Conservation (phyloP, 2,888 invertebrate species). For the Heliconius erato region DNA sequence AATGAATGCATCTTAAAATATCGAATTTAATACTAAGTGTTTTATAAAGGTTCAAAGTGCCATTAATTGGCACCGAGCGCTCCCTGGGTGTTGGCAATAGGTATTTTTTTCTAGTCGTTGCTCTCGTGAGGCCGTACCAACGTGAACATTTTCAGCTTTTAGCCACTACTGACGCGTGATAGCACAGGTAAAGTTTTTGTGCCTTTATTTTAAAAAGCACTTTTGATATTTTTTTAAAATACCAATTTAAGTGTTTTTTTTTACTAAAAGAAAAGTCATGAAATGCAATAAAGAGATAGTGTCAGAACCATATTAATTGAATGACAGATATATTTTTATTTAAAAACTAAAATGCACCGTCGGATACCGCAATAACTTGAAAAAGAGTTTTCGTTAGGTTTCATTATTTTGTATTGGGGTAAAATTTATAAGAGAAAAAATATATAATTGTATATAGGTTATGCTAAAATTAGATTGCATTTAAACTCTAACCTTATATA, state of each 20-base stretch:
- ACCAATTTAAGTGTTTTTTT: not conserved
- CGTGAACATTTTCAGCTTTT: conserved; percentile 16
- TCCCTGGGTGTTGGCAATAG: not conserved
- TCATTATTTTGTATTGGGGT: too few species aligned
- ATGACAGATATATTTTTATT: too few species aligned
- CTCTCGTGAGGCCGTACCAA: conserved; percentile 1
- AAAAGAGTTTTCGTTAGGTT: too few species aligned
- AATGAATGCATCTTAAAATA: not conserved
- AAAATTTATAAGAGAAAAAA: too few species aligned
- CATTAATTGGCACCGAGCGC: conserved; percentile 7
- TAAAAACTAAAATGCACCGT: too few species aligned
- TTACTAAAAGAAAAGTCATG: too few species aligned
- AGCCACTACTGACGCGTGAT: conserved; percentile 6
- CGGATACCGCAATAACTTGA: too few species aligned
- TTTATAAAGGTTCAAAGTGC: not conserved
- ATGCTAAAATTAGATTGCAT: too few species aligned
- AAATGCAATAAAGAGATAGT: too few species aligned
- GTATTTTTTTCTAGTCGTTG: not conserved
- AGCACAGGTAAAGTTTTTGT: not conserved
- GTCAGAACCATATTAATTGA: too few species aligned
- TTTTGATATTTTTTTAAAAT: not conserved
- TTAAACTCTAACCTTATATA: too few species aligned
- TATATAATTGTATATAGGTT: too few species aligned
- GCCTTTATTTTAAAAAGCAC: not conserved
- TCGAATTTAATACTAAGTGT: not conserved